phyloP scores from a whole-genome alignment of 1,140 invertebrate species.

The Drosophila oshimai region DNA sequence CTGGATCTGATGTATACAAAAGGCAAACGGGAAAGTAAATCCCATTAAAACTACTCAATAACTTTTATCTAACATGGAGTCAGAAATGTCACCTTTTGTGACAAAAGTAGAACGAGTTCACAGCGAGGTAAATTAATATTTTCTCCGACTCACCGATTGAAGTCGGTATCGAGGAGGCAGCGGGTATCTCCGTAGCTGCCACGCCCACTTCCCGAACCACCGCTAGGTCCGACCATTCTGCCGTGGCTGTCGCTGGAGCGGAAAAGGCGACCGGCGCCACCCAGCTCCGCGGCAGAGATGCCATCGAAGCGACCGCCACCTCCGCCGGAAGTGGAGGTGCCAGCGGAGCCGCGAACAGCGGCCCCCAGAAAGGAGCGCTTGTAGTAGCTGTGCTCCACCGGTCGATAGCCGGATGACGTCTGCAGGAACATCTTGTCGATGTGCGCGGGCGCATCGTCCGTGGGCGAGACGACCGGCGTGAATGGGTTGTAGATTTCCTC shows the following conservation, averaged over 20 bases:
- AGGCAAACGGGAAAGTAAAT: too few species aligned
- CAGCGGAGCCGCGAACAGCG: conserved; percentile 27
- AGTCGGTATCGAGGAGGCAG: conserved; percentile 70
- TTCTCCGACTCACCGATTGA: conserved; percentile 63
- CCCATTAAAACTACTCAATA: too few species aligned
- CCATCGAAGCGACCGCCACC: conserved; percentile 35
- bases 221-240: conserved; percentile 8
- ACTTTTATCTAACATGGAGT: too few species aligned
- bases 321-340: conserved; percentile 21
- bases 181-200: conserved; percentile 73
- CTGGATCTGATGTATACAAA: too few species aligned
- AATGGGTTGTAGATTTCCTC: conserved; percentile 83
- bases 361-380: conserved; percentile 78
- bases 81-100: too few species aligned
- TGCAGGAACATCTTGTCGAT: conserved; percentile 83
- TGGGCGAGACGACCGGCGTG: conserved; percentile 82
- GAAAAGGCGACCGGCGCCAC: conserved; percentile 60
- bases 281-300: conserved; percentile 63
- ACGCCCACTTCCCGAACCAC: conserved; percentile 42
- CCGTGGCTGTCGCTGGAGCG: conserved; percentile 31
- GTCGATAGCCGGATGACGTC: conserved; percentile 82
- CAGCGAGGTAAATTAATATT: background rate
- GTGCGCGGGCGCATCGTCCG: conserved; percentile 79
- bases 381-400: conserved; percentile 81
- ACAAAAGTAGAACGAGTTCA: too few species aligned